Percentiles rank a stretch among this genome's conserved stretches.
Conservation (phyloP, 2,888 invertebrate genomes). For the Sericinus montela region DNA sequence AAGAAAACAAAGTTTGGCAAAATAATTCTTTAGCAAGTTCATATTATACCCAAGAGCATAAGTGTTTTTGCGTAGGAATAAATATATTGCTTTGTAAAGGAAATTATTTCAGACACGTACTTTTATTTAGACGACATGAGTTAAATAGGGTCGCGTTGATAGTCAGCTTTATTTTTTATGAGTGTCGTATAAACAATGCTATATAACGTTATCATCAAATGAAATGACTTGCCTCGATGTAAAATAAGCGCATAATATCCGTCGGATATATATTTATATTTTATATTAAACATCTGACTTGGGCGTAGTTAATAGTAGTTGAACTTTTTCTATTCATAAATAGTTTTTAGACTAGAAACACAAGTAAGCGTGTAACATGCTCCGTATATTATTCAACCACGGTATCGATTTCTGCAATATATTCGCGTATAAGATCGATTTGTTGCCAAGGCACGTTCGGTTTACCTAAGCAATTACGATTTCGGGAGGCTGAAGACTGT, state of each 20-base stretch:
- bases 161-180: constrained; percentile 27
- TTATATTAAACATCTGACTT: constrained; percentile 18
- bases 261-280: constrained; percentile 17
- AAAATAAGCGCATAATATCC: constrained; percentile 22
- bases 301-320: constrained; percentile 14
- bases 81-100: constrained; percentile 2
- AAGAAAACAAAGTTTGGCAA: too few relatives aligned
- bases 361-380: constrained; percentile 16
- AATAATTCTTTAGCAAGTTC: too few relatives aligned
- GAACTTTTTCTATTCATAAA: not conserved
- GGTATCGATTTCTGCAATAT: constrained; percentile 26
- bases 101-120: constrained; percentile 17
- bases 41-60: too few relatives aligned
- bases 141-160: constrained; percentile 43
- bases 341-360: constrained; percentile 10
- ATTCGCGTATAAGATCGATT: constrained; percentile 35
- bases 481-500: constrained; percentile 36
- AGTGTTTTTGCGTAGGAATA: too few relatives aligned
- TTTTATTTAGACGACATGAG: constrained; percentile 31
- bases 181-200: constrained; percentile 39
- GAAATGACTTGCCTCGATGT: constrained; percentile 31
- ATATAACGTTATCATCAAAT: constrained; percentile 36
- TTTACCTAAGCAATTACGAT: constrained; percentile 33
- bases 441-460: constrained; percentile 64
- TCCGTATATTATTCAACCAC: constrained; percentile 21